phyloP scores from a whole-genome alignment of 2,888 invertebrate species.

The Thumatha senex region DNA sequence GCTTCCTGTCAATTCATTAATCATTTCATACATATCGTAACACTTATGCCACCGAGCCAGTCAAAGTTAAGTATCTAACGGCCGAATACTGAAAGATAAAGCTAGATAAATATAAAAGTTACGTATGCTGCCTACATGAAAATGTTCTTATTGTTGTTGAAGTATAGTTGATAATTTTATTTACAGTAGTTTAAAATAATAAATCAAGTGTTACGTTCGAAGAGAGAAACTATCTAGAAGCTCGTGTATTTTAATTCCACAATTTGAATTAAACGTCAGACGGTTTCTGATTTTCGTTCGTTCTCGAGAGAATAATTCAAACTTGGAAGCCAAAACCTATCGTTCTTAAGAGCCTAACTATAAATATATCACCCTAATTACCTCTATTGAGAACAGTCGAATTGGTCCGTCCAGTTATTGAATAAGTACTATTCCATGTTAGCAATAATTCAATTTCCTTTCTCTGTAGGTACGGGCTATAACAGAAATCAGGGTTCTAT shows the following conservation, averaged over 20 bases:
- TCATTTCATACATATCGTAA: too few relatives aligned
- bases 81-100: too few relatives aligned
- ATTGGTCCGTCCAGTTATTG: conserved; percentile 31
- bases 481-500: conserved; percentile 20
- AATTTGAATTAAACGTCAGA: neutral
- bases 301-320: conserved; percentile 21
- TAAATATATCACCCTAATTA: conserved; percentile 33
- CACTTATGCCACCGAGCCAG: too few relatives aligned
- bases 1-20: too few relatives aligned
- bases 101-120: too few relatives aligned
- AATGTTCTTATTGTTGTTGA: too few relatives aligned
- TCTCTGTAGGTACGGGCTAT: conserved; percentile 13
- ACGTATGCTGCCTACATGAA: too few relatives aligned
- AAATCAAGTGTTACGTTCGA: too few relatives aligned
- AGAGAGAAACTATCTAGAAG: too few relatives aligned
- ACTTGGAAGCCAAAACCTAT: conserved; percentile 15
- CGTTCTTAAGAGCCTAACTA: conserved; percentile 14
- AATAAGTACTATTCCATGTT: conserved; percentile 37
- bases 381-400: conserved; percentile 22
- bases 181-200: too few relatives aligned
- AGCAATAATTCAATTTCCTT: conserved; percentile 34
- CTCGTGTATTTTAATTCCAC: neutral
- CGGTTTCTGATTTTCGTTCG: neutral
- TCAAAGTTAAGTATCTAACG: too few relatives aligned
- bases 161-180: too few relatives aligned